Percentiles rank a stretch among this genome's conserved stretches.
phyloP scores from a whole-genome alignment of 37 sponge, comb jelly and placozoan species.

The Amphimedon queenslandica region DNA sequence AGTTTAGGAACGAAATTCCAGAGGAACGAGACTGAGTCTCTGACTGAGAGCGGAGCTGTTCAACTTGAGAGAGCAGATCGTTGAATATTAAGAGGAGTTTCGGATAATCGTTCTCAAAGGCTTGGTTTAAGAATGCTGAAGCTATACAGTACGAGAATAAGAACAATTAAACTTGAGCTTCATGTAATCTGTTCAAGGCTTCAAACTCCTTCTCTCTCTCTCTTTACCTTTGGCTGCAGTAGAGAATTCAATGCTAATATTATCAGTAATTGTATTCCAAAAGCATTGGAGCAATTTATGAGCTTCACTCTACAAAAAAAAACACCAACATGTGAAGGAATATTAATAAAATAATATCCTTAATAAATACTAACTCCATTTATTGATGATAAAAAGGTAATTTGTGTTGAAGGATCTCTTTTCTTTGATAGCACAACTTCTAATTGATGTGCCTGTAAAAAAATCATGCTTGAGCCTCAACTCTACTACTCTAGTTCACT shows the following conservation, averaged over 20 bases:
- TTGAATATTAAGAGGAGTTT: conserved; percentile 77
- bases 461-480: background rate
- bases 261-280: conserved; percentile 61
- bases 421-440: conserved; percentile 77
- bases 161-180: background rate
- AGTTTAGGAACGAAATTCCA: background rate
- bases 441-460: conserved; percentile 59
- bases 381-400: conserved; percentile 63
- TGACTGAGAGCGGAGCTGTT: conserved; percentile 19
- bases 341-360: too few species aligned
- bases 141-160: conserved; percentile 26
- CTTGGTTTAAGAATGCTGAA: conserved; percentile 70
- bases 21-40: background rate
- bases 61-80: conserved; percentile 57
- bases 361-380: conserved; percentile 27
- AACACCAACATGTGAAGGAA: background rate
- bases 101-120: conserved; percentile 90
- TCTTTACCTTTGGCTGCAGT: conserved; percentile 84
- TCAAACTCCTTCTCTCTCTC: too few species aligned
- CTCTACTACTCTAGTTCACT: background rate
- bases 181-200: background rate
- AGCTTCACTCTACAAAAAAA: conserved; percentile 25
- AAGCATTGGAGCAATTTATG: conserved; percentile 47
- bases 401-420: conserved; percentile 78
- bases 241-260: conserved; percentile 59